Base-by-base conservation (phyloP, 1,140 invertebrate species). In the Grapholita molesta region DNA sequence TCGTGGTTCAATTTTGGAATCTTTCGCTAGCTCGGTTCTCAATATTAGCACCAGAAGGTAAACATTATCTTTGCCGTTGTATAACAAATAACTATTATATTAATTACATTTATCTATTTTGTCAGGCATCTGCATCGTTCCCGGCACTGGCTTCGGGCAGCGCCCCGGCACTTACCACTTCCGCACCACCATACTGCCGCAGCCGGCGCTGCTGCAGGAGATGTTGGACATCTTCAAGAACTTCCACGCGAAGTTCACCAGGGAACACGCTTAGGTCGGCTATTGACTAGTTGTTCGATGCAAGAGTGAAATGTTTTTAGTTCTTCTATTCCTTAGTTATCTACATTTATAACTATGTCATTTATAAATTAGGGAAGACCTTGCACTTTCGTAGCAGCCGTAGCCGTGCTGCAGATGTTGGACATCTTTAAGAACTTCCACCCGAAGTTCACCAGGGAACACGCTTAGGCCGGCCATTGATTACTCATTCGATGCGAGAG, bases 111-210 rank as follows among this genome's bases (percentile, higher is more conserved):
- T n/a, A 6, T 8, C 0, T 23, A 3, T 18, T 18, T 35, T 4
- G 1, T 8, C 82, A 94, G 93, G 95, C 21, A 95, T 96, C 86
- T 96, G 95, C 80, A 67, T 90, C 57, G 97, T 99, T 8, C 96
- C 99, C 35, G 99, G 98, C 24, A 96, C 96, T 73, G 99, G 99
- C 11, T 99, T 99, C 90, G 98, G 98, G 0, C 99, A 99, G 92
- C 93, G 93, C 79, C 95, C 96, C 11, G 98, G 97, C 55, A 99
- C 99, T 0, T 98, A 95, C 92, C 99, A 99, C 90, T 99, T 99
- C 92, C 95, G 98, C 90, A 95, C 95, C 64, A 96, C 95, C 12
- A 99, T 99, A 88, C 90, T 99, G 79, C 98, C 98, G 7, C 97
- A 98, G 79, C 95, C 96, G 1, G 96, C 96, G 0, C 94, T 96